A percentile compares a stretch with the other conserved stretches of the same genome.
Evolutionary conservation across 2,888 invertebrate species (phyloP).

Genomic region (Drosophila eohydei): DNA sequence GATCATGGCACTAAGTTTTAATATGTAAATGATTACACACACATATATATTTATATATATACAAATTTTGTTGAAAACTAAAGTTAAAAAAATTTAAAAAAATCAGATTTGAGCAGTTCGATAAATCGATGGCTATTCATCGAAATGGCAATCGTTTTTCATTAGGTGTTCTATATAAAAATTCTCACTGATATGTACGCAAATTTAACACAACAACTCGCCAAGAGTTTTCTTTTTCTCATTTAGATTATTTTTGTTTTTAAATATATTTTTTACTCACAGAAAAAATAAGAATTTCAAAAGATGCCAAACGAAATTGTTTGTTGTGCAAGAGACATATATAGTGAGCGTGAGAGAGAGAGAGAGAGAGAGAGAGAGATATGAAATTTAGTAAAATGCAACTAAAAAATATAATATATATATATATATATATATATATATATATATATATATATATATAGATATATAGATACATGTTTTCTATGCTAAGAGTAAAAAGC

Average conservation of each 20-base stretch:
- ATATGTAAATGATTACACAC: conserved; percentile 39
- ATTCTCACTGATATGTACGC: conserved; percentile 70
- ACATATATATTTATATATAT: conserved; percentile 26
- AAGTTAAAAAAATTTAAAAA: not conserved
- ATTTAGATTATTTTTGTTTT: conserved; percentile 13
- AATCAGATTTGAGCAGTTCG: conserved; percentile 44
- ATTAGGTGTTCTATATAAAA: conserved; percentile 15
- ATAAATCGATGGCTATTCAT: conserved; percentile 16
- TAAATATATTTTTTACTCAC: not conserved
- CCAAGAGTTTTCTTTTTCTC: conserved; percentile 18
- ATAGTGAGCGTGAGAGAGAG: not conserved
- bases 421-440: too few relatives aligned
- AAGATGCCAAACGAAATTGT: not conserved
- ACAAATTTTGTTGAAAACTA: not conserved
- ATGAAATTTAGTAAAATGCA: not conserved
- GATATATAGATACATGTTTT: not conserved
- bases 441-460: not conserved
- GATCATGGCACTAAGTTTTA: conserved; percentile 62
- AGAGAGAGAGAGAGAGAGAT: not conserved
- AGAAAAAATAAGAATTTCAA: not conserved
- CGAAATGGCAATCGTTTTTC: conserved; percentile 28
- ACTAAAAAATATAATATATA: not conserved
- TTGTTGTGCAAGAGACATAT: not conserved
- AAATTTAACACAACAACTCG: conserved; percentile 59
- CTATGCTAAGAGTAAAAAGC: conserved; percentile 7